Conservation (phyloP, 1,140 invertebrate species). For the Caenorhabditis remanei region DNA sequence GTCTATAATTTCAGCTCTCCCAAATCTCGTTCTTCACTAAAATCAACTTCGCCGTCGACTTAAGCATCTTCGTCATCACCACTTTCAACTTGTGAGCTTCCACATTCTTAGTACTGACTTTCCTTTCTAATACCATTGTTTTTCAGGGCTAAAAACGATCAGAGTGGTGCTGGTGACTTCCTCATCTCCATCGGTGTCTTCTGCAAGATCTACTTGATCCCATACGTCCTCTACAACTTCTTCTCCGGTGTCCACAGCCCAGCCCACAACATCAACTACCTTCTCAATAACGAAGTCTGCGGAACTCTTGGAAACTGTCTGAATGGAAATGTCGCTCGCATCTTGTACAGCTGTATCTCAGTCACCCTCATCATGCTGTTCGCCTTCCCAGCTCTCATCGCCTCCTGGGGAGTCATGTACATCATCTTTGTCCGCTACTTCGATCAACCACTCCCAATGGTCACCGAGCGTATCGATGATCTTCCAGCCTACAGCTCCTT, state of each 20-base stretch:
- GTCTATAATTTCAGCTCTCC: slow-evolving; percentile 18
- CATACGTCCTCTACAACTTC: slow-evolving; percentile 47
- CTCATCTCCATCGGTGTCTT: slow-evolving; percentile 41
- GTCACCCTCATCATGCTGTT: slow-evolving; percentile 38
- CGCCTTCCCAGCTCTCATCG: slow-evolving; percentile 21
- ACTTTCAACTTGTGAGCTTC: slow-evolving; percentile 34
- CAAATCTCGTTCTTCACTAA: slow-evolving; percentile 42
- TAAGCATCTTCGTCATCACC: slow-evolving; percentile 24
- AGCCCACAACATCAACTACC: slow-evolving; percentile 31
- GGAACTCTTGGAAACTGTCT: slow-evolving; percentile 47
- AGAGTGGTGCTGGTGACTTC: slow-evolving; percentile 44
- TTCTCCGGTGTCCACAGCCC: slow-evolving; percentile 19
- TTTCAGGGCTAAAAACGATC: slow-evolving; percentile 10
- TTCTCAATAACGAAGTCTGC: slow-evolving; percentile 23
- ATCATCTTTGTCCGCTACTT: slow-evolving; percentile 47
- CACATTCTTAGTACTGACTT: neutral
- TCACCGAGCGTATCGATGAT: slow-evolving; percentile 6
- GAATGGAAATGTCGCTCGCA: slow-evolving; percentile 36
- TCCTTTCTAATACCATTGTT: neutral
- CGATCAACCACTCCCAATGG: neutral
- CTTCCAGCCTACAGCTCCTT: slow-evolving; percentile 21
- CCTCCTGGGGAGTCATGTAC: slow-evolving; percentile 32
- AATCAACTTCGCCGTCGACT: slow-evolving; percentile 22
- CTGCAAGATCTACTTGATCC: slow-evolving; percentile 43
- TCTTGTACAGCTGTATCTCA: slow-evolving; percentile 22